Evolutionary conservation across 2,113 vertebrate genomes (phyloP), one percentile per base, ranked within the genome.

Genomic region (Romanogobio albipinnatus): DNA sequence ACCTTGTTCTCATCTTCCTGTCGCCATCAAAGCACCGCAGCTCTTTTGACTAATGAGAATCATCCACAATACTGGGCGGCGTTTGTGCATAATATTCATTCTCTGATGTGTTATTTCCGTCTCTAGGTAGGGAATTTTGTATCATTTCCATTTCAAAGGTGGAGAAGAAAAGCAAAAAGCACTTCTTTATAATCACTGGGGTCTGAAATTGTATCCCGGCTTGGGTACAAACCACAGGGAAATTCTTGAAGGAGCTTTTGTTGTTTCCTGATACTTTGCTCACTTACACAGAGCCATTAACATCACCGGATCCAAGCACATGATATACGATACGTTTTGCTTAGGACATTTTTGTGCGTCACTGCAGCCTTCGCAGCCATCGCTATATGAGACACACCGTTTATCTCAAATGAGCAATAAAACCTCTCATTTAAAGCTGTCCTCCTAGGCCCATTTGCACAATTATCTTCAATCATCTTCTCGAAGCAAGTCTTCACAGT

Each of bases 401-500:
- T 86, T 84, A 73, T 84, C 84, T 86, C 70, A 71, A 68, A 84
- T 62, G 62, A 73, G 87, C 84, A 85, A 86, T 88, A 88, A 86
- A 76, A 73, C 70, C 77, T 68, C 71, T 64, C 79, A 81, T 86
- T 86, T 84, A 81, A 76, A 79, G 70, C 74, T 29, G 66, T 70
- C 70, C 61, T 70, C 47, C 62, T 13, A 75, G 83, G 79, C 81
- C 59, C 56, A 79, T 73, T 79, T 71, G 61, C 59, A 33, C 87
- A 86, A 88, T 88, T 88, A 88, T 84, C 84, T 61, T 78, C 84
- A 84, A 84, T 86, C 76, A 53, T 39, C 71, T 86, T 77, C 76
- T 81, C 6, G 5, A 86, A 71, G 43, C 71, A 79, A 71, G 45
- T 22, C 59, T 39, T 51, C 81, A 71, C 76, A 62, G 76, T 56